Conservation (phyloP, 30 jellyfish, hydroid and myxozoan genomes). For the Aurelia sp. region DNA sequence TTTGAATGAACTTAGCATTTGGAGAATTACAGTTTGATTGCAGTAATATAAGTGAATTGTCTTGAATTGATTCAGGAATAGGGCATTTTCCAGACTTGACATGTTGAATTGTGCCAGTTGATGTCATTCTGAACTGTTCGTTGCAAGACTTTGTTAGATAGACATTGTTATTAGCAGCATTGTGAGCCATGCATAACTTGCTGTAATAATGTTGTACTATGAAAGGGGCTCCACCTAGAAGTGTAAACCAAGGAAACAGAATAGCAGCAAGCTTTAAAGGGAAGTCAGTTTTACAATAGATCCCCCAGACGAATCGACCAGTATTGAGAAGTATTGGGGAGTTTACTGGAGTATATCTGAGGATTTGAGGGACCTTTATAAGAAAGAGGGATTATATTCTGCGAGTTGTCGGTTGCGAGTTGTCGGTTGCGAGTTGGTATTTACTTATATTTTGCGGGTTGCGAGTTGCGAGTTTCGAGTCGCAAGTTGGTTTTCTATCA, state of each 20-base stretch:
- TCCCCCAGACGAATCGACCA: no score
- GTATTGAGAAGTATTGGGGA: no score
- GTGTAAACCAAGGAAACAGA: not conserved
- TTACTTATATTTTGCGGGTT: no score
- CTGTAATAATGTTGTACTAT: slow-evolving; percentile 11
- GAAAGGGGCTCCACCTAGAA: slow-evolving; percentile 4
- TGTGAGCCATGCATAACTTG: slow-evolving; percentile 21
- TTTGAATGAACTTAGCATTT: slow-evolving; percentile 11
- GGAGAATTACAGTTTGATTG: slow-evolving; percentile 30
- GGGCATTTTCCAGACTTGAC: slow-evolving; percentile 7
- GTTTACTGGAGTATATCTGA: no score
- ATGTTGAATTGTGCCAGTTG: slow-evolving; percentile 15
- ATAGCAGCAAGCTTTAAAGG: not conserved
- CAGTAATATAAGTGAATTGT: slow-evolving; percentile 4
- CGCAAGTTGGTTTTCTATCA: no score
- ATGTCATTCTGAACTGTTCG: slow-evolving; percentile 10
- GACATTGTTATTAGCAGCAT: slow-evolving; percentile 5
- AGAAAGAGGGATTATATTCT: no score
- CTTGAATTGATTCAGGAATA: not conserved
- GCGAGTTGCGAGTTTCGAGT: no score
- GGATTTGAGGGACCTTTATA: no score
- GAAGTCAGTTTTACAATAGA: no score
- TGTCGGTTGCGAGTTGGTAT: no score
- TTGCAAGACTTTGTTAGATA: slow-evolving; percentile 20
- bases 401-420: no score